These are phyloP conservation scores for Bellardia pandia DNA, from an alignment of 2,888 invertebrate genomes.

Conservation along the genomic window DNA sequence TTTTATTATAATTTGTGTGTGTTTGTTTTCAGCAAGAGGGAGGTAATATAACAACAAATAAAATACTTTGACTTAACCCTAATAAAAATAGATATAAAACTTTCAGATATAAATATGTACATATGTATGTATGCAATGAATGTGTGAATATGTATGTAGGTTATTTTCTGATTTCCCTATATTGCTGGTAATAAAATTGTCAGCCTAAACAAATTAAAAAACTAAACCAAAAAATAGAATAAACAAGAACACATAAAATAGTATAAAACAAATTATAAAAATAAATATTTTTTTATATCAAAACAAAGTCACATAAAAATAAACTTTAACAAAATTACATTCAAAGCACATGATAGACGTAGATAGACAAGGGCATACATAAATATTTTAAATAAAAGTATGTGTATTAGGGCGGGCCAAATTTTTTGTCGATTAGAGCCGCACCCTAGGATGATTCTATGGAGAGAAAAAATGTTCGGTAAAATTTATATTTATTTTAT, in stretches of 20 bases:
- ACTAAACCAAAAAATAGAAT: constrained; percentile 29
- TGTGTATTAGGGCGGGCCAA: neutral
- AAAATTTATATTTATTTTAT: no score
- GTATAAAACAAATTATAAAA: constrained; percentile 24
- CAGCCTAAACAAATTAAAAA: constrained; percentile 56
- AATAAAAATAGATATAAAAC: constrained; percentile 37
- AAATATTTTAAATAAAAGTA: neutral
- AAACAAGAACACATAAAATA: neutral
- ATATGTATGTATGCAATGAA: no score
- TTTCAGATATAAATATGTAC: neutral
- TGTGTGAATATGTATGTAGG: neutral
- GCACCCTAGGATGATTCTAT: no score
- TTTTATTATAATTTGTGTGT: constrained; percentile 1
- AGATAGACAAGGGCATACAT: neutral
- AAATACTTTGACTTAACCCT: constrained; percentile 22
- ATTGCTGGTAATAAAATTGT: constrained; percentile 21
- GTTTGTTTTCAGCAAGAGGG: no score
- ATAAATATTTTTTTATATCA: constrained; percentile 7
- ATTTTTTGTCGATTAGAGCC: no score
- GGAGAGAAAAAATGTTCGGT: neutral
- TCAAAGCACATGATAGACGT: neutral
- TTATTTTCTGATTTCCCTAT: neutral
- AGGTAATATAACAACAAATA: neutral
- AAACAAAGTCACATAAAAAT: neutral
- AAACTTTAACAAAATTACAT: neutral